These are phyloP conservation scores for Podabrus alpinus DNA, from an alignment of 2,888 invertebrate species.

Conservation along the genomic window DNA sequence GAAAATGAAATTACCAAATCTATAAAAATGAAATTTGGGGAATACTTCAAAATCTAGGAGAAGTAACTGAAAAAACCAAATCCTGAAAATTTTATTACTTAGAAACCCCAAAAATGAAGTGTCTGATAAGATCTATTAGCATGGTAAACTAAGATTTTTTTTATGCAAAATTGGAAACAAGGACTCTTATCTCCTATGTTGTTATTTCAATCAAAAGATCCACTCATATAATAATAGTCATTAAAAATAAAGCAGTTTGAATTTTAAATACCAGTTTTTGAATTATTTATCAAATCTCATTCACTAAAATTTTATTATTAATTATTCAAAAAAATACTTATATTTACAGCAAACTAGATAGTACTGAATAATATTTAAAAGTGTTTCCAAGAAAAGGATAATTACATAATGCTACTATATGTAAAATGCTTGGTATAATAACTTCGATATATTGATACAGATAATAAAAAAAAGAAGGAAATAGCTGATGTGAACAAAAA, in stretches of 20 bases:
- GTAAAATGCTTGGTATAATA: neutral
- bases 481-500: neutral
- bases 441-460: neutral
- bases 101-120: too few relatives aligned
- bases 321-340: neutral
- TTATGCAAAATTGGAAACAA: too few relatives aligned
- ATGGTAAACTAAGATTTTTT: neutral
- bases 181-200: too few relatives aligned
- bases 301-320: neutral
- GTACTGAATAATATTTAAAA: neutral
- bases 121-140: neutral
- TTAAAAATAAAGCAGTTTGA: neutral
- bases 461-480: neutral
- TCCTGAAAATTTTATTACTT: too few relatives aligned
- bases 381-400: neutral
- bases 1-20: too few relatives aligned
- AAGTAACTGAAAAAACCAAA: too few relatives aligned
- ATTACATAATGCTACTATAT: neutral
- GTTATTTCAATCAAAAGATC: too few relatives aligned
- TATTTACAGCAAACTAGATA: neutral
- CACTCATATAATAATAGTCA: too few relatives aligned
- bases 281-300: neutral
- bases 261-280: neutral
- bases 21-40: too few relatives aligned
- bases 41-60: too few relatives aligned